Evolutionary conservation across 2,888 invertebrate species (phyloP), one percentile per base, ranked within the genome.

Genomic region (Phortica okadai): DNA sequence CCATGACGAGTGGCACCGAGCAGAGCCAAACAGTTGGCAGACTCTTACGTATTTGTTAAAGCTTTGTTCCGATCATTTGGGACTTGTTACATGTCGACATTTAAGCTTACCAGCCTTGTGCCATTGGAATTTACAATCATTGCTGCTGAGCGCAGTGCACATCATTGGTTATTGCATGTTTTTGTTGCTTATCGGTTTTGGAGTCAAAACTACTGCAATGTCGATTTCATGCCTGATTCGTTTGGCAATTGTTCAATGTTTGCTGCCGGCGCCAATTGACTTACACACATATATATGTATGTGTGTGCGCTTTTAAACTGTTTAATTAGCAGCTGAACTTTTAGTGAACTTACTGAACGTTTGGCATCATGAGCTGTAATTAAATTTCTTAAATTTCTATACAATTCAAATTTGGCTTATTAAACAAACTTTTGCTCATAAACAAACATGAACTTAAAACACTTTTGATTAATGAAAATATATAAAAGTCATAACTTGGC

Each of bases 381-480:
- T 50, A 50, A 50, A 50, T 14, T 50, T 3, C 50, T 50, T 50
- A 14, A 50, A 50, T 11, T 8, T 50, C 8, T 6, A 14, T 0
- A 2, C 21, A 21, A 21, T 21, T 21, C 21, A 21, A 21, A 21
- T 33, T 33, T 33, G 33, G 33, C 4, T 33, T 33, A 33, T 33
- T 33, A 33, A 50, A 14, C 50, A 11, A 11, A 50, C 50, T 50
- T 50, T 50, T 21, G 21, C 21, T 21, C 21, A 21, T 21, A 21
- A 21, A 21, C 21, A 6, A 50, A 50, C 8, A 14, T 50, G 14
- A 50, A 11, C 14, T 50, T 50, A 14, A 2, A 3, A 50, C 50
- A 50, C 50, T 50, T 50, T 50, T 50, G 50, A 59, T 59, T 59
- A 59, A 66, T 66, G 14, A n/a, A 42, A 66, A 41, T 66, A 8